A percentile compares a stretch with the other conserved stretches of the same genome.
Conservation (phyloP, 2,888 invertebrate species). For the Parnassius apollo region DNA sequence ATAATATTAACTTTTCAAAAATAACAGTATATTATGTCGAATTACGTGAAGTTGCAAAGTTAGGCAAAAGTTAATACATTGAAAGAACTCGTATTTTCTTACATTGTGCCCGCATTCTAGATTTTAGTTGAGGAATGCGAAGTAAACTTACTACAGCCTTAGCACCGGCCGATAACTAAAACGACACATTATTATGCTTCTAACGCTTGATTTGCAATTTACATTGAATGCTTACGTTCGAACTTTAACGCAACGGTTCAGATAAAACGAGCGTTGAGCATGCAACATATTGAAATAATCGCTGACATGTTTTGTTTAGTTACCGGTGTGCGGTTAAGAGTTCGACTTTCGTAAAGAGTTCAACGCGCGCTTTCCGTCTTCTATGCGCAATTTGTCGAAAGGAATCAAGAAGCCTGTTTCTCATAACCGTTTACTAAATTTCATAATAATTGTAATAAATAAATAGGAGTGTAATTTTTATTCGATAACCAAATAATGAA, state of each 20-base stretch:
- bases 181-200: constrained; percentile 36
- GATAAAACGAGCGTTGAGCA: constrained; percentile 12
- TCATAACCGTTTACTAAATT: constrained; percentile 11
- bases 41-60: too few relatives aligned
- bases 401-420: constrained; percentile 19
- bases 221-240: constrained; percentile 13
- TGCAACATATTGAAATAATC: constrained; percentile 7
- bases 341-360: constrained; percentile 68
- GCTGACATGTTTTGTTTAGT: constrained; percentile 23
- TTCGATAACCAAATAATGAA: too few relatives aligned
- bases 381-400: constrained; percentile 14
- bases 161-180: constrained; percentile 27
- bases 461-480: too few relatives aligned
- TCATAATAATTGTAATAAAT: too few relatives aligned
- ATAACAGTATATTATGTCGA: too few relatives aligned
- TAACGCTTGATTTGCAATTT: constrained; percentile 29
- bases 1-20: too few relatives aligned
- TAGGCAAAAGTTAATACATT: too few relatives aligned
- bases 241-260: constrained; percentile 1
- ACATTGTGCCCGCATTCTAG: constrained; percentile 13
- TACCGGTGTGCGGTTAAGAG: constrained; percentile 33
- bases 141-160: constrained; percentile 29
- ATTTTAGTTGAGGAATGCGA: constrained; percentile 30
- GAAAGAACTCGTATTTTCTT: constrained; percentile 1
- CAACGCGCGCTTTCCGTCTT: constrained; percentile 60